Evolutionary conservation across 2,888 invertebrate genomes (phyloP).

Genomic region (Lepidochrysops patricia): DNA sequence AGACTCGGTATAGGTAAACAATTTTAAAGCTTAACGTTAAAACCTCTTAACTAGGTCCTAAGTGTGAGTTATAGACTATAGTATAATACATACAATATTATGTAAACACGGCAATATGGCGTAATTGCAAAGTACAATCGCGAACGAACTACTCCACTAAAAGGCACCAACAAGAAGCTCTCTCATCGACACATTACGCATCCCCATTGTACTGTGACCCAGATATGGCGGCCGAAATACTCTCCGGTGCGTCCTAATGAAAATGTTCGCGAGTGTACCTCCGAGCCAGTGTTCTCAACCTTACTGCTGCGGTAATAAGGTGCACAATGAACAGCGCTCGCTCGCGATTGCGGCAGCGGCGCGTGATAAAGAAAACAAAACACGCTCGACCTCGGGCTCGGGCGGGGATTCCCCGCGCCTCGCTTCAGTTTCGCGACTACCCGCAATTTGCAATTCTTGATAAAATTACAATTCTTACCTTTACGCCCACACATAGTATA

Average conservation of each 20-base stretch:
- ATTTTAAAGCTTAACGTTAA: too few species aligned
- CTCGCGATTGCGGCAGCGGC: constrained; percentile 39
- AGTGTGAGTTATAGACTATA: too few species aligned
- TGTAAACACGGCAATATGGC: neutral
- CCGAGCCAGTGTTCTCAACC: neutral
- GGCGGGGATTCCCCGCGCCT: constrained; percentile 16
- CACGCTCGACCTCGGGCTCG: constrained; percentile 9
- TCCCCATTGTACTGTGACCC: constrained; percentile 28
- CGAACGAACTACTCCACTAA: neutral
- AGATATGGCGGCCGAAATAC: constrained; percentile 31
- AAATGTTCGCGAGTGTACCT: constrained; percentile 24
- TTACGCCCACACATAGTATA: too few species aligned
- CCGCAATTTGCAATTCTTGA: constrained; percentile 4
- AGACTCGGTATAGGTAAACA: too few species aligned
- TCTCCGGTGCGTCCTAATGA: constrained; percentile 46
- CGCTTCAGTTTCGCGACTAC: constrained; percentile 20
- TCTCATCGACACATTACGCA: constrained; percentile 14
- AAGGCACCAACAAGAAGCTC: neutral
- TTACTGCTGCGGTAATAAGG: neutral
- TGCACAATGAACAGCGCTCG: constrained; percentile 21
- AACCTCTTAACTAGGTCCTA: too few species aligned
- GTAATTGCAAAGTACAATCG: neutral
- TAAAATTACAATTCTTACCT: constrained; percentile 9
- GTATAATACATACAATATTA: too few species aligned
- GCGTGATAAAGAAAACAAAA: constrained; percentile 32